Evolutionary conservation across 2,888 invertebrate species (phyloP).

Genomic region (Strigamia maritima): DNA sequence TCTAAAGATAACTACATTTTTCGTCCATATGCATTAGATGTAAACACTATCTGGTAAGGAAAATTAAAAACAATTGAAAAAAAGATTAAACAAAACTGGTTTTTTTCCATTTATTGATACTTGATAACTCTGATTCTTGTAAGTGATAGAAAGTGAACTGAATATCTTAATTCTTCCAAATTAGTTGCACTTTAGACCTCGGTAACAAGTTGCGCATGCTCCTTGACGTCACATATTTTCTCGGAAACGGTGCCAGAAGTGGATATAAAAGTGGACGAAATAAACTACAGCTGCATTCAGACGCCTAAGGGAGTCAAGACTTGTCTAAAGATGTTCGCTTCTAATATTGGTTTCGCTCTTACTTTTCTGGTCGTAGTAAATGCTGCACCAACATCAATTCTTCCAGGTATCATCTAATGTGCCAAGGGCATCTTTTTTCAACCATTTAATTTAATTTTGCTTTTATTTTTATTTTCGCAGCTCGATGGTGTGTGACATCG

Average conservation of each 20-base stretch:
- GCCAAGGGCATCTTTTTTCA: not conserved
- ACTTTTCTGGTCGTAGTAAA: not conserved
- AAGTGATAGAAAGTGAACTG: no score
- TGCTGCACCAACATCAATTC: not conserved
- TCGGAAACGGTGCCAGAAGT: not conserved
- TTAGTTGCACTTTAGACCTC: no score
- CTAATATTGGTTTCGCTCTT: not conserved
- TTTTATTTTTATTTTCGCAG: not conserved
- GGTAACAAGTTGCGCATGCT: not conserved
- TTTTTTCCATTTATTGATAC: no score
- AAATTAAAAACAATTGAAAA: no score
- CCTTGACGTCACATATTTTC: not conserved
- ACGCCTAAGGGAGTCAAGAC: not conserved
- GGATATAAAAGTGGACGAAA: not conserved
- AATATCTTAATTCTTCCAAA: no score
- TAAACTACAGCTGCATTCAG: not conserved
- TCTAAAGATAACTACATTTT: no score
- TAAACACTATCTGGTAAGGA: no score
- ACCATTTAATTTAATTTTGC: not conserved
- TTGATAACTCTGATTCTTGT: no score
- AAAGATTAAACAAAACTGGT: no score
- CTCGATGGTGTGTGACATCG: not conserved
- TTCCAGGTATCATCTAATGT: not conserved
- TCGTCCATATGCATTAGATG: no score
- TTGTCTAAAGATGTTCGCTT: not conserved